Percentiles rank a stretch among this genome's conserved stretches.
Evolutionary conservation across 2,888 invertebrate species (phyloP).

Genomic region (Catocala sponsa): DNA sequence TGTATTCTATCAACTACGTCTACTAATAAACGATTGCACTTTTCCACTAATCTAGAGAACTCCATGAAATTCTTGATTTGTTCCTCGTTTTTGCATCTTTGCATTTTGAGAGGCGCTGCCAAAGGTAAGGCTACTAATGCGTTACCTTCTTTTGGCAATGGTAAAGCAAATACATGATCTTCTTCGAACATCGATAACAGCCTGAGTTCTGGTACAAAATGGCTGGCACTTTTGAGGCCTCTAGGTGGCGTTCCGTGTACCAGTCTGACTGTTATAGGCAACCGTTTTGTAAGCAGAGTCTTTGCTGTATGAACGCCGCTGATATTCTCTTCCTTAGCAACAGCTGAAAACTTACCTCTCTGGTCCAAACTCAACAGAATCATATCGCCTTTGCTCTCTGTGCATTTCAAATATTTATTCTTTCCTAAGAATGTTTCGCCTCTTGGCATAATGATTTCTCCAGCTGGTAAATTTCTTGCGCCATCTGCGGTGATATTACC

Average conservation of each 20-base stretch:
- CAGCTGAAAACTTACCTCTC: constrained; percentile 96
- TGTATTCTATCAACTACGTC: constrained; percentile 94
- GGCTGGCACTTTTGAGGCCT: constrained; percentile 93
- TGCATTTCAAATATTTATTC: constrained; percentile 95
- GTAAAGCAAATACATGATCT: constrained; percentile 94
- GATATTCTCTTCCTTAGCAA: constrained; percentile 97
- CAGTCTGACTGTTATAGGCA: constrained; percentile 97
- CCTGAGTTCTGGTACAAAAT: constrained; percentile 95
- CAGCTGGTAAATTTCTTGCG: constrained; percentile 92
- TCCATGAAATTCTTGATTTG: constrained; percentile 92
- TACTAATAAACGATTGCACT: constrained; percentile 91
- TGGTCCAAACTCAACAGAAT: constrained; percentile 95
- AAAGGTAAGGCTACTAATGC: constrained; percentile 94
- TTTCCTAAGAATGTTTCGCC: constrained; percentile 91
- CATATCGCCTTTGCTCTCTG: constrained; percentile 94
- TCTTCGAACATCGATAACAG: constrained; percentile 95
- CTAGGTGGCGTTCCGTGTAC: constrained; percentile 96
- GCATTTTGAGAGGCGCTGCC: constrained; percentile 95
- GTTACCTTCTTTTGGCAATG: constrained; percentile 93
- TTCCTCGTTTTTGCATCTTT: constrained; percentile 94
- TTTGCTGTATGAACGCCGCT: constrained; percentile 97
- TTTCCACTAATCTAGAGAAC: constrained; percentile 93
- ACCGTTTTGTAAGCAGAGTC: constrained; percentile 95
- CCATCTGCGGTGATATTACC: constrained; percentile 90
- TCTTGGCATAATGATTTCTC: constrained; percentile 94